These are phyloP conservation scores for Plemyria rubiginata DNA, from an alignment of 2,888 invertebrate species.

Conservation along the genomic window DNA sequence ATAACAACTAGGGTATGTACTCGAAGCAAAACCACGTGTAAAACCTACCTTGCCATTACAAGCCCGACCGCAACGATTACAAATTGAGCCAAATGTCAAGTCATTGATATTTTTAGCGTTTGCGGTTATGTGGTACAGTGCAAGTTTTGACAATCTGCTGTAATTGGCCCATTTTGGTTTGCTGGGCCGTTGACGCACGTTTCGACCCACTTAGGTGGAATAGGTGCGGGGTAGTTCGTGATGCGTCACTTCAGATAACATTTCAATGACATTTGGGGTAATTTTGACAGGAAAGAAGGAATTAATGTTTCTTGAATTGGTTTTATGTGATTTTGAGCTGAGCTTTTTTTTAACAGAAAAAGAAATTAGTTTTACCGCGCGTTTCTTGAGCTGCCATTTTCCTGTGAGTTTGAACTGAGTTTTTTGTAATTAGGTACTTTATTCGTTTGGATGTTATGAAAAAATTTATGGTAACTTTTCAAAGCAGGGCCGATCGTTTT, in stretches of 20 bases:
- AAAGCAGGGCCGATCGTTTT: too few relatives aligned
- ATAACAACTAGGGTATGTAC: too few relatives aligned
- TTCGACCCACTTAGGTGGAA: background rate
- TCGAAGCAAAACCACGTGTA: conserved; percentile 5
- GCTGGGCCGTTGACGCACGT: conserved; percentile 34
- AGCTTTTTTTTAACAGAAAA: background rate
- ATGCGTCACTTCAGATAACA: conserved; percentile 19
- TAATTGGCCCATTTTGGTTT: conserved; percentile 52
- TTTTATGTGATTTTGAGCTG: background rate
- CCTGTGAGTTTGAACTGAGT: too few relatives aligned
- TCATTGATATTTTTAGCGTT: conserved; percentile 53
- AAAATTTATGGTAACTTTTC: too few relatives aligned
- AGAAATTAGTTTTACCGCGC: too few relatives aligned
- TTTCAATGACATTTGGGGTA: conserved; percentile 21
- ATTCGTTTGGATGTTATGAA: too few relatives aligned
- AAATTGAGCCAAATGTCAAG: conserved; percentile 65
- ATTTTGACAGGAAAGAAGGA: background rate
- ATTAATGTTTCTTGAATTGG: background rate
- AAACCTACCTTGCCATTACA: conserved; percentile 5
- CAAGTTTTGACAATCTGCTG: conserved; percentile 71
- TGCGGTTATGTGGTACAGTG: conserved; percentile 52
- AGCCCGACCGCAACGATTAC: conserved; percentile 52
- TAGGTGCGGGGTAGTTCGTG: conserved; percentile 2
- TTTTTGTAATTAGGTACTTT: too few relatives aligned
- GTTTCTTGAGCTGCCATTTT: too few relatives aligned